Evolutionary conservation across 2,797 vertebrate species (phyloP), one percentile per base, ranked within the genome.

Genomic region (Microtus obscurus): DNA sequence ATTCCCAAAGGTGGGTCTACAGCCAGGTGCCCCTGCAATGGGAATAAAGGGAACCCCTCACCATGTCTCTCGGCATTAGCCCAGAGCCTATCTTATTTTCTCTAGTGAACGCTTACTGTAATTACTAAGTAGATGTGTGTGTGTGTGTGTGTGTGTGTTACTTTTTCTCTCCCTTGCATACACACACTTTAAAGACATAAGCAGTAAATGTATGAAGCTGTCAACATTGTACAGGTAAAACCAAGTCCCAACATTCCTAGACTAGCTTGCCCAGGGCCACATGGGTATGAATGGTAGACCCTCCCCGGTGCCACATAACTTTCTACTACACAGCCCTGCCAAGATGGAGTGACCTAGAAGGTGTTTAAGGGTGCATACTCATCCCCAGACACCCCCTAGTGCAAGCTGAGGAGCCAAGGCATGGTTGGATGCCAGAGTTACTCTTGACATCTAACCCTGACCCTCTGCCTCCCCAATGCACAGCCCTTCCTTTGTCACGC

Each of bases 11-110:
- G n/a, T 25, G 34, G 31, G 83, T 25, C 23, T 11, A 0, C 2
- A 0, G 45, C 0, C 21, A 19, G 27, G 74, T 1, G 17, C 45
- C 0, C 10, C 14, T 7, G 71, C 23, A 1, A 51, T n/a, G 21
- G 51, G 71, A 31, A 21, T 7, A 11, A 34, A 2, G 82, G 1
- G 43, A 8, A 2, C 17, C 29, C 13, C 31, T 16, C 37, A 25
- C 19, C 48, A 53, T 11, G 3, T 23, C 65, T 85, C n/a, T 71
- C 13, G 2, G 56, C 0, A 12, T 56, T 6, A 6, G 12, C 11
- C 77, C 29, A 4, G 17, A 4, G 5, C 76, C n/a, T 27, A 31
- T 19, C 63, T 14, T 37, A 3, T 29, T 11, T 51, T 59, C 73
- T 40, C 89, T 31, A 27, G 48, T 34, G 17, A 77, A 53, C 19